These are phyloP conservation scores for Arctocebus calabarensis DNA, from an alignment of 2,797 vertebrate genomes.

Conservation along the genomic window DNA sequence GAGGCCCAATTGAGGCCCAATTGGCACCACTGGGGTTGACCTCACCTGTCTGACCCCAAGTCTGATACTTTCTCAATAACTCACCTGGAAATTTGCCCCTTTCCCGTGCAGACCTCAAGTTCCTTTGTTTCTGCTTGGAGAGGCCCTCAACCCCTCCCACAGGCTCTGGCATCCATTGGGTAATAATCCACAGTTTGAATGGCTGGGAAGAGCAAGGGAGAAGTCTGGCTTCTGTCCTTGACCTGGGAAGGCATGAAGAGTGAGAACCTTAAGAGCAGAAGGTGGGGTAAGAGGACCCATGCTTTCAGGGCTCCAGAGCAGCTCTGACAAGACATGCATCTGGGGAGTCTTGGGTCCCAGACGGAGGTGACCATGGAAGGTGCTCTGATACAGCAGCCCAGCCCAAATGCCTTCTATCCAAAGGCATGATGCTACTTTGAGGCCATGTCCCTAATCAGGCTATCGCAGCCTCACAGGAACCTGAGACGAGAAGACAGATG, in stretches of 20 bases:
- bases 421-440: not conserved
- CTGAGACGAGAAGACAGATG: constrained; percentile 68
- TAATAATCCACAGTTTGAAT: not conserved
- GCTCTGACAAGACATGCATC: not conserved
- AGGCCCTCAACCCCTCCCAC: not conserved
- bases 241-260: not conserved
- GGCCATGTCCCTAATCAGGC: constrained; percentile 62
- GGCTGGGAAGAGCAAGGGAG: not conserved
- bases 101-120: not conserved
- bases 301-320: not conserved
- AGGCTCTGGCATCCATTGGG: not conserved
- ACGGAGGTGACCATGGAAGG: not conserved
- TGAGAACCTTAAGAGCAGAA: not conserved
- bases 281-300: not conserved
- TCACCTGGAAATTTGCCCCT: not conserved
- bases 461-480: constrained; percentile 57
- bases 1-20: not conserved
- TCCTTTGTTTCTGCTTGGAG: constrained; percentile 6
- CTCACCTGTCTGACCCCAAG: not conserved
- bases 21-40: not conserved
- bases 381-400: not conserved
- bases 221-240: not conserved
- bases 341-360: not conserved
- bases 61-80: not conserved
- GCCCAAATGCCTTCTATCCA: not conserved